Evolutionary conservation across 2,113 vertebrate species (phyloP).

Genomic region (Dromaius novaehollandiae): DNA sequence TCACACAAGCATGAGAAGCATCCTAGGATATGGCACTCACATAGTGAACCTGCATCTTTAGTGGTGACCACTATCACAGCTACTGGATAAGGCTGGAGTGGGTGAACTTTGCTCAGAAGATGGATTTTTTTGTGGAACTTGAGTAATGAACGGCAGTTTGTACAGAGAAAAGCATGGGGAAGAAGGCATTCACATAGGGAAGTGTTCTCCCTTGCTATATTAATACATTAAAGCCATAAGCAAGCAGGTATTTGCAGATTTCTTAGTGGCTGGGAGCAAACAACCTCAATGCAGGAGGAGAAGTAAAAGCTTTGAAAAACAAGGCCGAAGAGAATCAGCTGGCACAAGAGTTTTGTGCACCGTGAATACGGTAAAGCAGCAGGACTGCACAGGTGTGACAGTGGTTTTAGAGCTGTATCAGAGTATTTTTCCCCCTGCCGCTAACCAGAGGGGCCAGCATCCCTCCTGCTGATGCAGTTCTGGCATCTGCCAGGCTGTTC

Average conservation of each 20-base stretch:
- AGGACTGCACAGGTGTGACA: not conserved
- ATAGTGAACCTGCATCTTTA: not conserved
- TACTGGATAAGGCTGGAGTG: not conserved
- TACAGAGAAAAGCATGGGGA: not conserved
- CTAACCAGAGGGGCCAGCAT: not conserved
- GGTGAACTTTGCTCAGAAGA: not conserved
- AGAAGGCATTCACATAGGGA: not conserved
- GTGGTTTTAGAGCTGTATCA: too few species aligned
- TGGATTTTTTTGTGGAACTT: not conserved
- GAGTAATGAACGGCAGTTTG: not conserved
- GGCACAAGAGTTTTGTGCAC: too few species aligned
- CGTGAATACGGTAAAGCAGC: too few species aligned
- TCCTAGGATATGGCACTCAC: not conserved
- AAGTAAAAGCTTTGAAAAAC: not conserved
- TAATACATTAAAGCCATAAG: not conserved
- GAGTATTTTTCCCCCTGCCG: not conserved
- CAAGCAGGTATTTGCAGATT: not conserved
- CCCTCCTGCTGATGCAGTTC: too few species aligned
- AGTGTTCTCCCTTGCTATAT: not conserved
- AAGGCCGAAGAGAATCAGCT: not conserved
- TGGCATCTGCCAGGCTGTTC: too few species aligned
- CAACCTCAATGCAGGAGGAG: not conserved
- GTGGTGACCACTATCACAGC: not conserved
- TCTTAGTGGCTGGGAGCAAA: not conserved
- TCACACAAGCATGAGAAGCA: not conserved